These are phyloP conservation scores for Aegithalos caudatus DNA, from an alignment of 2,113 vertebrate genomes.

Conservation along the genomic window DNA sequence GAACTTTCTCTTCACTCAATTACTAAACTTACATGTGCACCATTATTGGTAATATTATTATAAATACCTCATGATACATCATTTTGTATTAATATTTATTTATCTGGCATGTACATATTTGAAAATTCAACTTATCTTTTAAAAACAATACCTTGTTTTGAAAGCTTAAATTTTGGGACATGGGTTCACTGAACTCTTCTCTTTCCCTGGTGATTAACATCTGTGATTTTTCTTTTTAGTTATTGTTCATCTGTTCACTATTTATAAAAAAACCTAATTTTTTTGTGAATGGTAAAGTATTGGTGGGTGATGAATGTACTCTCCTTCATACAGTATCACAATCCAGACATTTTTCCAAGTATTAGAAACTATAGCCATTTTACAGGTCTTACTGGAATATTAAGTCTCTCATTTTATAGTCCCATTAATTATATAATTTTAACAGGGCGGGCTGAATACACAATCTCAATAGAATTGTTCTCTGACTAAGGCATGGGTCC, in stretches of 20 bases:
- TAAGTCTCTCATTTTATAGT: neutral
- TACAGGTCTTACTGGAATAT: neutral
- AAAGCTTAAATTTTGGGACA: neutral
- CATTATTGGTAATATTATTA: neutral
- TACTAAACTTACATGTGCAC: neutral
- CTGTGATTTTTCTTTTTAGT: neutral
- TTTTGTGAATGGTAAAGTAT: neutral
- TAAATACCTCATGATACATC: neutral
- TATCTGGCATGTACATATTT: neutral
- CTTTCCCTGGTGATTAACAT: neutral
- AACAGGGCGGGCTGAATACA: neutral
- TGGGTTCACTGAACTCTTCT: neutral
- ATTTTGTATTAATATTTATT: neutral
- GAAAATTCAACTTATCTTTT: neutral
- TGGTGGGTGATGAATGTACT: neutral
- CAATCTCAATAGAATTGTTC: neutral
- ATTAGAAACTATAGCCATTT: neutral
- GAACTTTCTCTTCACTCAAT: neutral
- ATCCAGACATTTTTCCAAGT: neutral
- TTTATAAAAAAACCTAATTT: neutral
- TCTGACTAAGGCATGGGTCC: neutral
- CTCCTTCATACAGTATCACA: neutral
- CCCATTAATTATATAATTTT: neutral
- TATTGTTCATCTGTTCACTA: neutral
- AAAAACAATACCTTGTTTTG: neutral